Evolutionary conservation across 1,140 invertebrate genomes (phyloP).

Genomic region (Cydia fagiglandana): DNA sequence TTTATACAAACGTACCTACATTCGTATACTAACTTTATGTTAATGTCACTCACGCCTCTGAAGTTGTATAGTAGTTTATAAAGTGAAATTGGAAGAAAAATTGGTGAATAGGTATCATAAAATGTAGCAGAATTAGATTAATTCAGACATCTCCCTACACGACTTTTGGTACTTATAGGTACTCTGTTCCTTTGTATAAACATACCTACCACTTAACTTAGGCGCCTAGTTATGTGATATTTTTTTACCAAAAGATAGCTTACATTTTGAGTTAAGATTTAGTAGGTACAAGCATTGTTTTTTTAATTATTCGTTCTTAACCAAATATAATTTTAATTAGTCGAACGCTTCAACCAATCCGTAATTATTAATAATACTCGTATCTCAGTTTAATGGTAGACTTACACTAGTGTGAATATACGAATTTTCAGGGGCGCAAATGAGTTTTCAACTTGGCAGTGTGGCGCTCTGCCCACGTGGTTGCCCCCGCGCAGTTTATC

Average conservation of each 20-base stretch:
- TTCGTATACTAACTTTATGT: constrained; percentile 39
- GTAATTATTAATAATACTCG: no score
- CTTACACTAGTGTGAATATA: background rate
- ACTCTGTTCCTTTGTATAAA: background rate
- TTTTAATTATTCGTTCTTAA: no score
- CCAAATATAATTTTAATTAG: no score
- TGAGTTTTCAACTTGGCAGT: constrained; percentile 23
- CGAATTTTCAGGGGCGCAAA: background rate
- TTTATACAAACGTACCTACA: constrained; percentile 44
- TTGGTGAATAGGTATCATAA: background rate
- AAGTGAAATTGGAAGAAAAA: background rate
- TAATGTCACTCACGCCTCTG: constrained; percentile 11
- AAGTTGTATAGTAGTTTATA: background rate
- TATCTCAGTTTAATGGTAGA: background rate
- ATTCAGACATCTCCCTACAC: no score
- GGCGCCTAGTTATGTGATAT: no score
- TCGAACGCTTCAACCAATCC: no score
- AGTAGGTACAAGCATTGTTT: no score
- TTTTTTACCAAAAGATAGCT: no score
- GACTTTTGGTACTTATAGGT: no score
- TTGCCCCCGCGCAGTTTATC: constrained; percentile 55
- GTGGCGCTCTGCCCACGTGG: constrained; percentile 38
- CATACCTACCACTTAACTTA: no score
- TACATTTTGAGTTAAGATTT: no score
- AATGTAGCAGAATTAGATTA: no score